Evolutionary conservation across 2,888 invertebrate genomes (phyloP).

Genomic region (Drosophila atroscutellata): DNA sequence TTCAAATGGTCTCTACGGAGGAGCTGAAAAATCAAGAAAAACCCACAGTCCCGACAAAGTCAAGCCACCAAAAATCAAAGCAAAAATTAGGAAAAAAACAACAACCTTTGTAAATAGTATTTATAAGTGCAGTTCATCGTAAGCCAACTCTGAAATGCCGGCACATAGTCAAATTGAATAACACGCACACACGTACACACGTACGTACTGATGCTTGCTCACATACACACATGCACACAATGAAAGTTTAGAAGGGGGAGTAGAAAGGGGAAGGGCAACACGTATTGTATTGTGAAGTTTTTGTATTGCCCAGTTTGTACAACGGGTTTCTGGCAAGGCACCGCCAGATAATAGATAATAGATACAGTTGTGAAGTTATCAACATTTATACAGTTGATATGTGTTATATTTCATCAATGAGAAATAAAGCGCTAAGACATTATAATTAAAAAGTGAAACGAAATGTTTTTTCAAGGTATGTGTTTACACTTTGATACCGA

Average conservation of each 20-base stretch:
- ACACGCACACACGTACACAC: slow-evolving; percentile 10
- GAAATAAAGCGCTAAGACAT: background rate
- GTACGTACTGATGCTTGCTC: background rate
- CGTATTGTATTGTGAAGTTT: slow-evolving; percentile 37
- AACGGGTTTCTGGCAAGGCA: slow-evolving; percentile 24
- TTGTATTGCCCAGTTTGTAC: slow-evolving; percentile 51
- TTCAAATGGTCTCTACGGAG: too few relatives aligned
- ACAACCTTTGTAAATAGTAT: slow-evolving; percentile 23
- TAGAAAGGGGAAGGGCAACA: slow-evolving; percentile 22
- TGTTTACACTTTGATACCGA: too few relatives aligned
- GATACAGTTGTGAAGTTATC: background rate
- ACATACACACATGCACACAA: background rate
- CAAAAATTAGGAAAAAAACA: slow-evolving; percentile 5
- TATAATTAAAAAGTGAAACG: background rate
- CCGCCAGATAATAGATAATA: background rate
- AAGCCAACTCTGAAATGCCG: slow-evolving; percentile 47
- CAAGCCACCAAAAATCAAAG: too few relatives aligned
- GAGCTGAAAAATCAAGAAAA: too few relatives aligned
- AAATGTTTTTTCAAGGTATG: background rate
- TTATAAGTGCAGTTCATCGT: slow-evolving; percentile 53
- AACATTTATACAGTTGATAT: slow-evolving; percentile 1
- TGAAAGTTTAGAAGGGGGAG: background rate
- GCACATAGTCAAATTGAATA: slow-evolving; percentile 31
- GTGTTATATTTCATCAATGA: background rate
- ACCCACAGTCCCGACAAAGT: too few relatives aligned